Evolutionary conservation across 1,140 invertebrate species (phyloP).

Genomic region (Archegozetes longisetosus): DNA sequence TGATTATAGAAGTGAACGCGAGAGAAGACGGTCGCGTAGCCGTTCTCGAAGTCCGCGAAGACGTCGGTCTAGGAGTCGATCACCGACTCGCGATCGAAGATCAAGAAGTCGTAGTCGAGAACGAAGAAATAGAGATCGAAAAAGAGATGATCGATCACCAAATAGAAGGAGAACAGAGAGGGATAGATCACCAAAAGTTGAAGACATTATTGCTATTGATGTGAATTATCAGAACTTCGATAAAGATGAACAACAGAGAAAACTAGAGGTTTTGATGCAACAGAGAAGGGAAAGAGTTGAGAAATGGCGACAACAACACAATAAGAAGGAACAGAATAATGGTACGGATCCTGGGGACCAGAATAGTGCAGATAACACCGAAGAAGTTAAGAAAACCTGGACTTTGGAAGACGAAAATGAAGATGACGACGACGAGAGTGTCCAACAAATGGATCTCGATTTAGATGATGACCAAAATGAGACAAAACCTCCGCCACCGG

Average conservation of each 20-base stretch:
- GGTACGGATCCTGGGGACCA: constrained; percentile 56
- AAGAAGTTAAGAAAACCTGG: constrained; percentile 26
- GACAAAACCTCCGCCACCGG: not conserved
- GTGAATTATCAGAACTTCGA: constrained; percentile 20
- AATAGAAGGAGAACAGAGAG: not conserved
- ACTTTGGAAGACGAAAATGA: constrained; percentile 28
- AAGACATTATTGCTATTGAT: constrained; percentile 13
- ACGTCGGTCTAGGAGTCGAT: constrained; percentile 7
- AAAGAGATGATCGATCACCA: no score
- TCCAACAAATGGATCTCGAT: constrained; percentile 27
- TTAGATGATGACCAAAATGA: constrained; percentile 16
- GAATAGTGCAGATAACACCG: not conserved
- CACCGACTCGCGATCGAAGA: constrained; percentile 1
- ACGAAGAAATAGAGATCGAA: not conserved
- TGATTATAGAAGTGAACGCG: not conserved
- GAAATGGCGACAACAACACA: constrained; percentile 72
- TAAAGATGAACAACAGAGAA: constrained; percentile 48
- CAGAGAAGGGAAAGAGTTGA: constrained; percentile 84
- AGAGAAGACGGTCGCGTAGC: not conserved
- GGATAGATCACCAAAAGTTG: constrained; percentile 4
- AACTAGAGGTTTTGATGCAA: constrained; percentile 87
- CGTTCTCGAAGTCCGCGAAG: not conserved
- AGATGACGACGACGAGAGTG: constrained; percentile 29
- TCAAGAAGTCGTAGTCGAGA: not conserved
- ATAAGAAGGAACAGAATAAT: constrained; percentile 61